Conservation (phyloP, 1,140 invertebrate genomes). For the Ceratoteleas bidentatus region DNA sequence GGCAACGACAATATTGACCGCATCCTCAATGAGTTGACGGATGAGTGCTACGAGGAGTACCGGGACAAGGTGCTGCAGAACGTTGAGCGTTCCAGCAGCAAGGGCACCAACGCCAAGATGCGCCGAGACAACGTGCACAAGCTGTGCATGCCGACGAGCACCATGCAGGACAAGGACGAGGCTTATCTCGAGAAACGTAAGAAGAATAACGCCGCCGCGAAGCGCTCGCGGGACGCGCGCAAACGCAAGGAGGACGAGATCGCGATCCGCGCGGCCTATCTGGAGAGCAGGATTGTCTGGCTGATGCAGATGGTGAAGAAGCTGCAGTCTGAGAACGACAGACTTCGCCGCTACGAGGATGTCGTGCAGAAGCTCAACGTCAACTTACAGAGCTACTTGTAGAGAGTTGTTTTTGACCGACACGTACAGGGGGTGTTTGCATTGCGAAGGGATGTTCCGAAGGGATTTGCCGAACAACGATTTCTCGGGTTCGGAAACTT, state of each 20-base stretch:
- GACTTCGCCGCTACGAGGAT: conserved; percentile 69
- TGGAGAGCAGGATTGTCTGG: conserved; percentile 91
- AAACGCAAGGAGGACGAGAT: conserved; percentile 96
- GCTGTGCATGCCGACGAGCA: conserved; percentile 70
- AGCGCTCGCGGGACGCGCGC: conserved; percentile 94
- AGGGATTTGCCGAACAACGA: no score
- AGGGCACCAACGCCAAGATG: conserved; percentile 86
- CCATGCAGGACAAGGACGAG: conserved; percentile 85
- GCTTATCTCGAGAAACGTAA: conserved; percentile 93
- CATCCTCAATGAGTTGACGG: conserved; percentile 28
- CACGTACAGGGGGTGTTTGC: no score
- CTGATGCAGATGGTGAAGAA: conserved; percentile 85
- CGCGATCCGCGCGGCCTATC: conserved; percentile 91
- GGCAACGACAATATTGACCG: conserved; percentile 70
- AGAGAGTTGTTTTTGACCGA: not conserved
- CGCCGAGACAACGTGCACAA: conserved; percentile 79
- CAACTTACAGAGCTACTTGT: conserved; percentile 16
- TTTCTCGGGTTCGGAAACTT: no score
- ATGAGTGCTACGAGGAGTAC: conserved; percentile 40
- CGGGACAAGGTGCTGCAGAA: conserved; percentile 18
- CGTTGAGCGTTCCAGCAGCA: conserved; percentile 73
- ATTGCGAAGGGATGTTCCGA: no score
- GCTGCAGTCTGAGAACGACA: conserved; percentile 83
- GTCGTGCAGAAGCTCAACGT: conserved; percentile 5
- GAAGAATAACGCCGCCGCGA: conserved; percentile 98